phyloP scores from a whole-genome alignment of 2,888 invertebrate species.

The Emmelina monodactyla region DNA sequence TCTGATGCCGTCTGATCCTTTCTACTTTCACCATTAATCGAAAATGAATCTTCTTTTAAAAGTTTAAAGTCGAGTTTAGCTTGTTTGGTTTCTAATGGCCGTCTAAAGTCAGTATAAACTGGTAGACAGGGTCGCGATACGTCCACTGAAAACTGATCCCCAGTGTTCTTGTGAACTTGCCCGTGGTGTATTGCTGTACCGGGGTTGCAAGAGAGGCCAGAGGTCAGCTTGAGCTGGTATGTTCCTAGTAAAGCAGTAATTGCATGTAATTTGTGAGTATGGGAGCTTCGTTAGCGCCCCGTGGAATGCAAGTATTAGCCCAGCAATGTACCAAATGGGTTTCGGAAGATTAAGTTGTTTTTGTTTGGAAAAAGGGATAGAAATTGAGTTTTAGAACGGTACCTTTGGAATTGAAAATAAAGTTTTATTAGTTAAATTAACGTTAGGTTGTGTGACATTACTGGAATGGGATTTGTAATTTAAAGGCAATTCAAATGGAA shows the following conservation, averaged over 20 bases:
- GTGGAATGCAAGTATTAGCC: slow-evolving; percentile 19
- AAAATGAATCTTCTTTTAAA: slow-evolving; percentile 31
- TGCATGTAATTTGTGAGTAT: slow-evolving; percentile 41
- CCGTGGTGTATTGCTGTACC: slow-evolving; percentile 15
- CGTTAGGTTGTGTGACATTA: too few species aligned
- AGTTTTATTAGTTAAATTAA: too few species aligned
- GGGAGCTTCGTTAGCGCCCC: slow-evolving; percentile 34
- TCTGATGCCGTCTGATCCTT: slow-evolving; percentile 38
- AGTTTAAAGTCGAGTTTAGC: slow-evolving; percentile 29
- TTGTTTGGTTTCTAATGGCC: slow-evolving; percentile 20
- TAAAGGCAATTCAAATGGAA: too few species aligned
- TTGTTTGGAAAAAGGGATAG: too few species aligned
- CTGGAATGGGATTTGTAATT: too few species aligned
- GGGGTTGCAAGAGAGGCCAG: slow-evolving; percentile 13
- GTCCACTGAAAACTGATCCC: slow-evolving; percentile 29
- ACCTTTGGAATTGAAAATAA: too few species aligned
- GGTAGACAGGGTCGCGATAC: slow-evolving; percentile 29
- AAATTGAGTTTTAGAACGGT: too few species aligned
- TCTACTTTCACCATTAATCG: slow-evolving; percentile 18
- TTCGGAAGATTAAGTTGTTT: not conserved
- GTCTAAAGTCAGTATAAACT: slow-evolving; percentile 38
- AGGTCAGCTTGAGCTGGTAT: slow-evolving; percentile 20
- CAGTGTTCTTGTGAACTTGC: slow-evolving; percentile 14
- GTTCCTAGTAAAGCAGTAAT: slow-evolving; percentile 28
- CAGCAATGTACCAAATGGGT: not conserved